phyloP scores from a whole-genome alignment of 2,888 invertebrate genomes.

The Drosophila prostipennis region DNA sequence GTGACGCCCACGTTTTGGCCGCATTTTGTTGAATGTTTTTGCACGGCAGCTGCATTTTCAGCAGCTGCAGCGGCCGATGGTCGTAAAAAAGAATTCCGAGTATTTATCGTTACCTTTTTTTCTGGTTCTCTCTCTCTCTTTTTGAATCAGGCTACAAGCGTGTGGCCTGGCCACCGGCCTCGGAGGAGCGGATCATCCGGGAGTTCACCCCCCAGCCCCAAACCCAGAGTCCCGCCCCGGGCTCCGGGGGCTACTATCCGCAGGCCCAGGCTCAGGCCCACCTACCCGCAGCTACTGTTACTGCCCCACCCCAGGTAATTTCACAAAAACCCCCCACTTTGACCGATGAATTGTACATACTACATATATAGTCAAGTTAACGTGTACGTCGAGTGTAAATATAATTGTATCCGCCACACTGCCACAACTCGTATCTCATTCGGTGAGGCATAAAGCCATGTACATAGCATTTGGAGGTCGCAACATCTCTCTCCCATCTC shows the following conservation, averaged over 20 bases:
- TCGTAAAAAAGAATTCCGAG: constrained; percentile 17
- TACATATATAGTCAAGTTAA: constrained; percentile 7
- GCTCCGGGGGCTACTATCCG: constrained; percentile 64
- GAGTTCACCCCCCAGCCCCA: constrained; percentile 83
- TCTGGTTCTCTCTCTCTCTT: neutral
- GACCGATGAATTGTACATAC: constrained; percentile 17
- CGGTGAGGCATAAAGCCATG: constrained; percentile 47
- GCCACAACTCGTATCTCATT: constrained; percentile 50
- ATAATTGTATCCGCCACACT: constrained; percentile 56
- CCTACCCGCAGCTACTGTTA: constrained; percentile 35
- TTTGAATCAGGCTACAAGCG: constrained; percentile 89
- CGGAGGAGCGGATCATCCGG: constrained; percentile 88
- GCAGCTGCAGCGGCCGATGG: constrained; percentile 17
- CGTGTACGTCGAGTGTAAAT: constrained; percentile 56
- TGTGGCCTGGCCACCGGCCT: constrained; percentile 94
- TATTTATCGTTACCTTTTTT: constrained; percentile 18
- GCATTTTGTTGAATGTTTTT: constrained; percentile 71
- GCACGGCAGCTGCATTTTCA: constrained; percentile 11
- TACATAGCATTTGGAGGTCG: constrained; percentile 24
- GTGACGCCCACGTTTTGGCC: constrained; percentile 69
- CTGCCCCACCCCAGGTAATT: constrained; percentile 38
- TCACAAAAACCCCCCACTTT: neutral
- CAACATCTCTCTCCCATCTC: neutral
- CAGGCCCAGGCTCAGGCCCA: constrained; percentile 48
- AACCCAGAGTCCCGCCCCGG: constrained; percentile 72